Evolutionary conservation across 2,113 vertebrate species (phyloP).

Genomic region (Neodon shergylaensis): DNA sequence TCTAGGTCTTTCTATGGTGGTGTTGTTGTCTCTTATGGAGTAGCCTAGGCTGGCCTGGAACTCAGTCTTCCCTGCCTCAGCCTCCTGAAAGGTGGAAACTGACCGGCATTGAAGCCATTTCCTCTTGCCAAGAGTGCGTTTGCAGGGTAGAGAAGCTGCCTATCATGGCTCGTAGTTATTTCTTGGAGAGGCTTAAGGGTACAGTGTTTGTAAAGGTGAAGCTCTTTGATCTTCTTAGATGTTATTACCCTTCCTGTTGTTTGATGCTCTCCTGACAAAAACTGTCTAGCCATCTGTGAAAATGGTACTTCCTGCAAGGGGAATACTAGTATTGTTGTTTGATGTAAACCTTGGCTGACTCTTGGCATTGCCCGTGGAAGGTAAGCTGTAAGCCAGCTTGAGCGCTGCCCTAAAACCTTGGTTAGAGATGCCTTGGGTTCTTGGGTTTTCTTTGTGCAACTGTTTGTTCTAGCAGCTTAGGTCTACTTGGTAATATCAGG

Average conservation of each 20-base stretch:
- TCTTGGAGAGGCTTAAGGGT: background rate
- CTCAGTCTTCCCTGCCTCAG: background rate
- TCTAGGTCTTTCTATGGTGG: accelerated
- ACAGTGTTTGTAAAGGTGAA: slow-evolving; percentile 31
- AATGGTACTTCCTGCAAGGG: background rate
- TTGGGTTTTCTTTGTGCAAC: slow-evolving; percentile 80
- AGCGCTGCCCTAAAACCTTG: slow-evolving; percentile 55
- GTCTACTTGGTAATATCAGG: slow-evolving; percentile 86
- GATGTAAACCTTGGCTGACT: background rate
- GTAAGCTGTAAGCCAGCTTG: slow-evolving; percentile 14
- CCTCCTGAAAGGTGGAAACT: background rate
- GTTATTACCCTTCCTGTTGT: slow-evolving; percentile 1
- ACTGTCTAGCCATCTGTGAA: slow-evolving; percentile 3
- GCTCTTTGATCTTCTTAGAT: slow-evolving; percentile 37
- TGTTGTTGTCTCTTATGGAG: no score
- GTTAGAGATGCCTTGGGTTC: slow-evolving; percentile 76
- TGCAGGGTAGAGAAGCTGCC: background rate
- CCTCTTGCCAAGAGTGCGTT: slow-evolving; percentile 1
- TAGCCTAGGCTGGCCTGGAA: background rate
- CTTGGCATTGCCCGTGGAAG: slow-evolving; percentile 35
- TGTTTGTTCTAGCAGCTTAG: slow-evolving; percentile 84
- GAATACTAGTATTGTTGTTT: background rate
- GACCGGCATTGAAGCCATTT: background rate
- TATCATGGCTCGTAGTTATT: background rate
- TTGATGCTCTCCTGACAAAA: slow-evolving; percentile 53